These are phyloP conservation scores for Malurus melanocephalus DNA, from an alignment of 2,113 vertebrate genomes.

Conservation along the genomic window DNA sequence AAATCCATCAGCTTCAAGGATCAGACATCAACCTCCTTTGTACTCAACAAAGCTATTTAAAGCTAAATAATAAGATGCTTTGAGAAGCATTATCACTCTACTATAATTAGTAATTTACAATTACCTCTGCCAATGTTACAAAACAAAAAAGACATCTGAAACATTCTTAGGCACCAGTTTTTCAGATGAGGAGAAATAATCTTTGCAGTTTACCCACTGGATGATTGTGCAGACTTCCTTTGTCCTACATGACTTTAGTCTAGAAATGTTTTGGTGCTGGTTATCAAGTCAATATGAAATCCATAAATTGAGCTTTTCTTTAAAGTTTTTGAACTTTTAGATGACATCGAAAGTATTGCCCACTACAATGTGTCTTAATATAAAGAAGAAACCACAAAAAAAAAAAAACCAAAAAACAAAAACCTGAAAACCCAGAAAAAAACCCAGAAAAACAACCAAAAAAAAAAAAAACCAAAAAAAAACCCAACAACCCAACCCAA, in stretches of 20 bases:
- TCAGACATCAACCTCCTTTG: background rate
- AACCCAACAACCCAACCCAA: background rate
- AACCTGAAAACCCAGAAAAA: background rate
- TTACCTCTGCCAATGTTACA: background rate
- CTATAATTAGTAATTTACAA: background rate
- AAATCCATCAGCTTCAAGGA: background rate
- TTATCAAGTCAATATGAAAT: background rate
- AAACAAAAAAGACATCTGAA: background rate
- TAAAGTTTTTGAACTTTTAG: background rate
- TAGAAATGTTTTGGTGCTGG: background rate
- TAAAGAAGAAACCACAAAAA: background rate
- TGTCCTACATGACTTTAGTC: background rate
- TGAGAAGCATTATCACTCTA: background rate
- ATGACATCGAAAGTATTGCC: background rate
- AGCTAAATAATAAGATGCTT: background rate
- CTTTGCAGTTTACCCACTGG: background rate
- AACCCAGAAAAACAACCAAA: background rate
- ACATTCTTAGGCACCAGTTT: background rate
- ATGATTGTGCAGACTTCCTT: background rate
- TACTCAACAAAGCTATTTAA: background rate
- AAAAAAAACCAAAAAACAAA: too few species aligned
- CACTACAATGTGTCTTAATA: background rate
- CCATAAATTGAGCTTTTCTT: background rate
- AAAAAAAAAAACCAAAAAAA: background rate
- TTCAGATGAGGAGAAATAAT: background rate